Evolutionary conservation across 2,113 vertebrate species (phyloP).

Genomic region (Pantherophis guttatus): DNA sequence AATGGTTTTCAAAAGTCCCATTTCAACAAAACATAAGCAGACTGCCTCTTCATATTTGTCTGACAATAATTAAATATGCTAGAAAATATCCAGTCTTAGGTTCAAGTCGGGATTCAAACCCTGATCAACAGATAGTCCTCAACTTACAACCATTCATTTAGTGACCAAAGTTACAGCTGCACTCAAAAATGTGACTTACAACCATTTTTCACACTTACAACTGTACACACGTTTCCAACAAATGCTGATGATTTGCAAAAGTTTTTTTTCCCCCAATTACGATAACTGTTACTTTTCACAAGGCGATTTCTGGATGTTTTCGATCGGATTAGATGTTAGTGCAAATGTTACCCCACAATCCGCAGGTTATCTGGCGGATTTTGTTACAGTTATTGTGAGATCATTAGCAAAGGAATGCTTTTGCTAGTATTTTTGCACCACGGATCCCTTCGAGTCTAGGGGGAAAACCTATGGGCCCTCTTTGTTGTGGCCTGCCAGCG

Average conservation of each 20-base stretch:
- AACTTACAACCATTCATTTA: neutral
- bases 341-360: too few species aligned
- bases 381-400: neutral
- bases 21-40: neutral
- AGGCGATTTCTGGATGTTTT: neutral
- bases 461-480: too few species aligned
- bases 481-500: too few species aligned
- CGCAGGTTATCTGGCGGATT: neutral
- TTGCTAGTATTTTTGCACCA: neutral
- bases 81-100: neutral
- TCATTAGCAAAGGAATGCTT: neutral
- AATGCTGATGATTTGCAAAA: neutral
- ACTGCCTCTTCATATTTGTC: neutral
- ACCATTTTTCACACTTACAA: neutral
- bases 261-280: neutral
- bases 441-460: too few species aligned
- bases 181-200: neutral
- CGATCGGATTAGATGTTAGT: neutral
- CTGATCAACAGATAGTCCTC: too few species aligned
- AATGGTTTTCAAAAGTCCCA: neutral
- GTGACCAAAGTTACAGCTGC: neutral
- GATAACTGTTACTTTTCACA: neutral
- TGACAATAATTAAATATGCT: neutral
- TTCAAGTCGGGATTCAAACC: neutral
- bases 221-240: neutral